Evolutionary conservation across 2,888 invertebrate species (phyloP), one percentile per base, ranked within the genome.

Genomic region (Tetragonisca angustula): DNA sequence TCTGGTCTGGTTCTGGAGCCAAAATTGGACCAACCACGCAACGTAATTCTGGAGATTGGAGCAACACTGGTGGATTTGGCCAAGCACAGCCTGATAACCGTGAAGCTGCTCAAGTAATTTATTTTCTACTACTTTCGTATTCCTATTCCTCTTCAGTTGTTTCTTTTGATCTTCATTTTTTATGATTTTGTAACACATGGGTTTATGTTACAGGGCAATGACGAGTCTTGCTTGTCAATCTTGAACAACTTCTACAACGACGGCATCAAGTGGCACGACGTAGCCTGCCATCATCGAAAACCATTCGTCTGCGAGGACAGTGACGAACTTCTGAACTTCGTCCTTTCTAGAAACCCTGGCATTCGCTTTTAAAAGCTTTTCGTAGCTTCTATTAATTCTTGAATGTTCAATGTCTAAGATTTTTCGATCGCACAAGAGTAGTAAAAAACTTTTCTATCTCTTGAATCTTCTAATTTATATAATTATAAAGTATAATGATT

Each of bases 191-290:
- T 32, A 64, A 27, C 36, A 2, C 13, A 80, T 24, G 3, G 15
- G 0, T 36, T 79, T 70, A 4, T 56, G 32, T 89, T 94, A 72
- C 95, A 97, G 97, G 98, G 98, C 89, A 98, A 98, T 93, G 98
- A 98, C 94, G 98, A 98, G 95, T 98, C 98, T 64, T 98, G 98
- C 94, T 94, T 98, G 92, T 97, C 98, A 78, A 97, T 98, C 90
- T 95, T 98, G 93, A 98, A 98, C 95, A 98, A 98, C 95, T 98
- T 98, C 96, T 98, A 98, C 96, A 97, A 97, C 92, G 98, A 98
- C 92, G 98, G 98, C 27, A 96, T 98, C 79, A 97, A 98, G 94
- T 98, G 98, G 98, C 98, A 98, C 94, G 95, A 98, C 94, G 98
- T 98, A 52, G 98, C 98, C 81, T 98, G 98, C 94, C 98, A 98